Evolutionary conservation across 2,797 vertebrate genomes (phyloP).

Genomic region (Halcyon chelicuti): DNA sequence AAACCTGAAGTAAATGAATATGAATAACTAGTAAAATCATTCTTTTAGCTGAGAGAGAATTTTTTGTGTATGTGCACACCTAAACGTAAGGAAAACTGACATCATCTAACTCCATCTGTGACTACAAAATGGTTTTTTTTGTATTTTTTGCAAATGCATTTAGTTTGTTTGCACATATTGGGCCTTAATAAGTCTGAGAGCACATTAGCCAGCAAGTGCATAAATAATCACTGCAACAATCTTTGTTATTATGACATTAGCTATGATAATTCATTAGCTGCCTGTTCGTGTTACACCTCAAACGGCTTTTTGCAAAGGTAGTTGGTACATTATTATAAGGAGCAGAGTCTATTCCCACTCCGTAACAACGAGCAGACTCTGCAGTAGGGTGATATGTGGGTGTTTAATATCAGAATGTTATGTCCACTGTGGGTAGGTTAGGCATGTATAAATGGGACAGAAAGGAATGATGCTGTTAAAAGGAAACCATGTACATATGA

Average conservation of each 20-base stretch:
- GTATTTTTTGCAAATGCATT: slow-evolving; percentile 23
- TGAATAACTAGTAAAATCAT: neutral
- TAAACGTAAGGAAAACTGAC: neutral
- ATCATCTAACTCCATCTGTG: neutral
- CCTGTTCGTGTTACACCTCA: neutral
- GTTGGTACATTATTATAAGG: neutral
- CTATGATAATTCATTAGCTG: slow-evolving; percentile 61
- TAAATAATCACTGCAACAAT: slow-evolving; percentile 45
- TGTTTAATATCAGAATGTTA: neutral
- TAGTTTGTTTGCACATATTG: slow-evolving; percentile 39
- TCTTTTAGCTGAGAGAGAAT: neutral
- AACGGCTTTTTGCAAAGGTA: neutral
- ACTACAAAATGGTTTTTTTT: neutral
- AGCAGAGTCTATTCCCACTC: neutral
- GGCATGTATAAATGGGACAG: neutral
- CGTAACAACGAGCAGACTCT: neutral
- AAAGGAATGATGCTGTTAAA: neutral
- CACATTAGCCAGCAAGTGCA: slow-evolving; percentile 23
- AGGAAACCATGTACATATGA: neutral
- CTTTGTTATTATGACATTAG: slow-evolving; percentile 61
- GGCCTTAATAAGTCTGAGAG: slow-evolving; percentile 42
- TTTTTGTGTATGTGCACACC: neutral
- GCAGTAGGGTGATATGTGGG: neutral
- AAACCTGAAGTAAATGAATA: neutral
- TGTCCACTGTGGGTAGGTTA: neutral